These are phyloP conservation scores for Hafferia zeledoni DNA, from an alignment of 2,797 vertebrate species.

Conservation along the genomic window DNA sequence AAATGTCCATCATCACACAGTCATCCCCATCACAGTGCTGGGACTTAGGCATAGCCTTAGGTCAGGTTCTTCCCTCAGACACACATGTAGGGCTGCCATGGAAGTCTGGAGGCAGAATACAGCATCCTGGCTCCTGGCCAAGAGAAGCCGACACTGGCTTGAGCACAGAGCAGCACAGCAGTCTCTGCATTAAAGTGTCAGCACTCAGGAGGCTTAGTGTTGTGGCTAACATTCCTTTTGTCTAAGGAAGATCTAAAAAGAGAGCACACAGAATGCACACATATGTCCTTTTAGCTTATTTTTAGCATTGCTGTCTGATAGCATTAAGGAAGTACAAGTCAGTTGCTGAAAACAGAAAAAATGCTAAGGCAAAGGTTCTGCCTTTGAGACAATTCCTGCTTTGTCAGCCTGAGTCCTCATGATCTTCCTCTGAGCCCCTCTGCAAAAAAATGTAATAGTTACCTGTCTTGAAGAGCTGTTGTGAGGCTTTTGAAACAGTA, in stretches of 20 bases:
- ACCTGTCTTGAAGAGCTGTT: neutral
- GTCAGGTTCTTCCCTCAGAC: neutral
- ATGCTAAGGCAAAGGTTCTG: neutral
- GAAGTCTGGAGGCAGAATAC: neutral
- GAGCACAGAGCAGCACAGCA: neutral
- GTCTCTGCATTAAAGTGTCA: neutral
- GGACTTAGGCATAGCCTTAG: neutral
- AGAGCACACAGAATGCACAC: neutral
- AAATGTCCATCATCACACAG: neutral
- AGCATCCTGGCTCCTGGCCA: neutral
- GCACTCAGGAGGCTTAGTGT: neutral
- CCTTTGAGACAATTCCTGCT: slow-evolving; percentile 29
- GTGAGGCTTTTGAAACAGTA: neutral
- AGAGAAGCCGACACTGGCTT: neutral
- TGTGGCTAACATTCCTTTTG: neutral
- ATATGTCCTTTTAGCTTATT: neutral
- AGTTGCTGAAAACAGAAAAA: neutral
- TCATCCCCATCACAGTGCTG: neutral
- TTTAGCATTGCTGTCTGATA: neutral
- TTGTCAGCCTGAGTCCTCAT: neutral
- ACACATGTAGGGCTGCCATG: neutral
- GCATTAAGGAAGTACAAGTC: slow-evolving; percentile 6
- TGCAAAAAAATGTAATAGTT: neutral
- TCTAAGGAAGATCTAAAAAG: neutral
- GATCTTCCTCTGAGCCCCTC: neutral